phyloP scores from a whole-genome alignment of 2,797 vertebrate species.

The Allenopithecus nigroviridis region DNA sequence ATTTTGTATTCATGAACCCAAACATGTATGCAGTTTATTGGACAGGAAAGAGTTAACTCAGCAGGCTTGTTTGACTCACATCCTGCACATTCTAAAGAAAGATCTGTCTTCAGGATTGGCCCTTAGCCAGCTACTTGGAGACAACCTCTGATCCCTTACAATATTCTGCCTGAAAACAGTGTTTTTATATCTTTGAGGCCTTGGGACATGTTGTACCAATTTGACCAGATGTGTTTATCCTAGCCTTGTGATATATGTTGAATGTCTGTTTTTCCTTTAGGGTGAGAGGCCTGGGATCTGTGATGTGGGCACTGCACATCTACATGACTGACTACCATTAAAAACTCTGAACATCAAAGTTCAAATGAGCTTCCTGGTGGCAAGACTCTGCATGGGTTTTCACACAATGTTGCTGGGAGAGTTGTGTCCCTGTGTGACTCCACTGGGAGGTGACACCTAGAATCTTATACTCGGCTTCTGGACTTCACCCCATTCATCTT shows the following conservation, averaged over 20 bases:
- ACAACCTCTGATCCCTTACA: too few relatives aligned
- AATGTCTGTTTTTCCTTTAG: not conserved
- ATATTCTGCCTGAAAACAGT: not conserved
- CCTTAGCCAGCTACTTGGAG: not conserved
- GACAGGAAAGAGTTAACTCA: not conserved
- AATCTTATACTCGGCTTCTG: not conserved
- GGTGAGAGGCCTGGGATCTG: not conserved
- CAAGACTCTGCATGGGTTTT: not conserved
- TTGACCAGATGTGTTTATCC: not conserved
- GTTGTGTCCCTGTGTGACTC: not conserved
- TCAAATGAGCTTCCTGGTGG: not conserved
- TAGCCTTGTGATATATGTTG: not conserved
- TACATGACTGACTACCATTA: not conserved
- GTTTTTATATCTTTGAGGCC: not conserved
- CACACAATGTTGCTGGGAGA: not conserved
- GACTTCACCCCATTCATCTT: not conserved
- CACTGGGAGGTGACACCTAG: not conserved
- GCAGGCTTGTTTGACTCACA: not conserved
- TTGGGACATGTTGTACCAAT: not conserved
- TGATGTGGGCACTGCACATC: too few relatives aligned
- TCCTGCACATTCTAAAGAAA: not conserved
- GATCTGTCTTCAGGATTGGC: not conserved
- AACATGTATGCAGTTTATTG: not conserved
- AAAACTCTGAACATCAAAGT: not conserved
- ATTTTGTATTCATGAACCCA: not conserved